phyloP scores from a whole-genome alignment of 1,140 invertebrate genomes.

The Caenorhabditis inopinata region DNA sequence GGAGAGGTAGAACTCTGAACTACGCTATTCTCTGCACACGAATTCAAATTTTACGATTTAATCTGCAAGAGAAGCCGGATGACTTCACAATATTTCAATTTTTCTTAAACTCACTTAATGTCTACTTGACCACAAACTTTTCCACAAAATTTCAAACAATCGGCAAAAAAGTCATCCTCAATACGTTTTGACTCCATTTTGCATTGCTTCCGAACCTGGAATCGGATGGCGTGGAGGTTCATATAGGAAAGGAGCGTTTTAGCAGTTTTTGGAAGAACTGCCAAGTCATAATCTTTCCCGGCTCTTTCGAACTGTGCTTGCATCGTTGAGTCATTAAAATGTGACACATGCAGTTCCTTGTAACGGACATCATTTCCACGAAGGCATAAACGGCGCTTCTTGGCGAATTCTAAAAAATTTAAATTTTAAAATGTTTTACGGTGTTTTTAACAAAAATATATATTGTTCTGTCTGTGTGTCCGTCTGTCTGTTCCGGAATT shows the following conservation, averaged over 20 bases:
- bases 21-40: too few relatives aligned
- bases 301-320: not conserved
- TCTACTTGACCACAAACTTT: not conserved
- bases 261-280: not conserved
- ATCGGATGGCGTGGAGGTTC: not conserved
- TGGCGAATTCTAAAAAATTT: not conserved
- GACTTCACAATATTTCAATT: too few relatives aligned
- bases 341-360: not conserved
- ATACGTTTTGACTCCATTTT: not conserved
- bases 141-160: not conserved
- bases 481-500: too few relatives aligned
- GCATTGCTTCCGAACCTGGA: conserved; percentile 9
- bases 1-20: not conserved
- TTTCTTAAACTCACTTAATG: not conserved
- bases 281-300: not conserved
- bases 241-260: not conserved
- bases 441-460: not conserved
- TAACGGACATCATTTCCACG: not conserved
- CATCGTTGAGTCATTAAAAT: not conserved
- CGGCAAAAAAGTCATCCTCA: not conserved
- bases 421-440: not conserved
- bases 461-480: too few relatives aligned
- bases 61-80: too few relatives aligned
- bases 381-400: not conserved
- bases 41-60: too few relatives aligned